Evolutionary conservation across 2,113 vertebrate species (phyloP), one percentile per base, ranked within the genome.

Genomic region (Perognathus longimembris): DNA sequence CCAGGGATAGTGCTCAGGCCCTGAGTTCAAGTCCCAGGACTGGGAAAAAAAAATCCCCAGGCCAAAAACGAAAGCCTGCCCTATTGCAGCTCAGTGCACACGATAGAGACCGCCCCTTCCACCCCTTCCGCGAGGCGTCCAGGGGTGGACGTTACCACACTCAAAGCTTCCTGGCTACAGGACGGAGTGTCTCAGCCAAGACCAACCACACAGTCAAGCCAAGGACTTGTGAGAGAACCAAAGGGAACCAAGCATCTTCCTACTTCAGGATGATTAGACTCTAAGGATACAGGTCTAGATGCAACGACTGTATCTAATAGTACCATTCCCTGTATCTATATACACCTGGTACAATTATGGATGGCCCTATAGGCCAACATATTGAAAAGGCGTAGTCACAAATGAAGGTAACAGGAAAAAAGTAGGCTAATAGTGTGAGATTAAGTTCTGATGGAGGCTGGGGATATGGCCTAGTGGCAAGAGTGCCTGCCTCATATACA

Each of bases 221-320:
- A 81, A 76, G 20, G 70, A 70, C 7, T 20, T 88, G 34, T 22
- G 50, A 40, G 61, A 91, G 59, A 83, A 75, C 59, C 59, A 66
- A 94, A 95, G 64, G 34, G n/a, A 88, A 82, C 24, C 71, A 79
- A 91, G 28, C 17, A 90, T 50, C 84, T 63, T 50, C 30, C 79
- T 89, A 66, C 67, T 34, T 82, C 28, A 57, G n/a, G 17, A 84
- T 81, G 77, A 78, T 36, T 85, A 92, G 64, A 81, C 26, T 89
- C n/a, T 36, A 90, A 87, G 22, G 7, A 89, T 10, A 38, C 50
- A 78, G 7, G 2, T 34, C 24, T 70, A 30, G n/a, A 8, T 45
- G 12, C 9, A 45, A 45, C 12, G 1, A 45, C 45, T 45, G 45
- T 45, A 45, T 45, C 45, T 45, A 45, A 45, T 45, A 45, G 9